These are phyloP conservation scores for Laticauda laticaudata DNA, from an alignment of 2,113 vertebrate genomes.

Conservation along the genomic window DNA sequence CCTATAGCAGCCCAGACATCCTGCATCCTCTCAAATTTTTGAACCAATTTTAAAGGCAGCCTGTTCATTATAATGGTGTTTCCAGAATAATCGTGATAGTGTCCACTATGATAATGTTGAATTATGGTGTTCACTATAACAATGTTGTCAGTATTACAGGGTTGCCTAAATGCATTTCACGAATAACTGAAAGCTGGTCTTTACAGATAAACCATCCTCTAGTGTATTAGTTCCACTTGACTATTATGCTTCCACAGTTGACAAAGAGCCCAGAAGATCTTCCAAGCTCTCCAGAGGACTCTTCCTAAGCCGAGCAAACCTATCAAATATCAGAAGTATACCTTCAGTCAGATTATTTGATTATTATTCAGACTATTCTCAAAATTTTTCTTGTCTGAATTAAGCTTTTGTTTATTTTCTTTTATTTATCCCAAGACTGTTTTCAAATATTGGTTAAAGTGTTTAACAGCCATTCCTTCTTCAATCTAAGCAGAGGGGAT, in stretches of 20 bases:
- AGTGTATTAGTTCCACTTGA: background rate
- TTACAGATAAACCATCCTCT: background rate
- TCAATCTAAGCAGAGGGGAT: background rate
- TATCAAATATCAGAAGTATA: background rate
- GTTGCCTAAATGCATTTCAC: background rate
- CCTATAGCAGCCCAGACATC: background rate
- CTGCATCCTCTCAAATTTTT: background rate
- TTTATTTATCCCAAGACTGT: background rate
- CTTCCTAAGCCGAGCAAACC: background rate
- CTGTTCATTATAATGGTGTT: background rate
- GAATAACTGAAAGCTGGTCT: background rate
- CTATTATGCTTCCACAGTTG: background rate
- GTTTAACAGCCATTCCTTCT: background rate
- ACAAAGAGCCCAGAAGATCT: background rate
- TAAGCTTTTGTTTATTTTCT: background rate
- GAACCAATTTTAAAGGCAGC: background rate
- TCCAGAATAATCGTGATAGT: background rate
- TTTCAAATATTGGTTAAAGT: background rate
- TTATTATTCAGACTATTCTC: background rate
- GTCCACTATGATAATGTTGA: background rate
- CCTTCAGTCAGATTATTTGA: background rate
- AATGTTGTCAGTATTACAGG: background rate
- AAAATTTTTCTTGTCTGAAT: background rate
- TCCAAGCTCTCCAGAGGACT: background rate
- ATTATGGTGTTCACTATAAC: background rate